These are phyloP conservation scores for Craterocephalus amniculus DNA, from an alignment of 2,797 vertebrate genomes.

Conservation along the genomic window DNA sequence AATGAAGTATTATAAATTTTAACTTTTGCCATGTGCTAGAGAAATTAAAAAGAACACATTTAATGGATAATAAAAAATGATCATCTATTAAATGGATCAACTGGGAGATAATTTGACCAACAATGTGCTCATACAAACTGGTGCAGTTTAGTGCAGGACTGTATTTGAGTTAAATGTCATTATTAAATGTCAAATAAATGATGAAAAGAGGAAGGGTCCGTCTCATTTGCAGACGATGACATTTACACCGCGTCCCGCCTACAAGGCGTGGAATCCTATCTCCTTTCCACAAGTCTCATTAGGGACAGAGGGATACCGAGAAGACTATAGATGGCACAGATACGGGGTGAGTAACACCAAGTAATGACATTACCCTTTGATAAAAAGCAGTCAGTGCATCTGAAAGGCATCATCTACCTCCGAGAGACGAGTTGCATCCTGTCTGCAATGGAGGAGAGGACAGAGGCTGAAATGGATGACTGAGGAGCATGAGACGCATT, in stretches of 20 bases:
- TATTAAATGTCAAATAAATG: neutral
- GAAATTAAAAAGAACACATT: neutral
- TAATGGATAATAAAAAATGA: neutral
- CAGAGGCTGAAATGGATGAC: conserved; percentile 34
- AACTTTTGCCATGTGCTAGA: too few relatives aligned
- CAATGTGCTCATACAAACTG: neutral
- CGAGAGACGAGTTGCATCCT: conserved; percentile 44
- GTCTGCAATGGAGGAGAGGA: conserved; percentile 71
- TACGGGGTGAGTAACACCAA: conserved; percentile 52
- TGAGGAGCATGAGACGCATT: conserved; percentile 47
- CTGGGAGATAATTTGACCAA: neutral
- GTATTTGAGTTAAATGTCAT: conserved; percentile 11
- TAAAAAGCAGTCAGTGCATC: neutral
- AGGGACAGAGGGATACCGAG: conserved; percentile 33
- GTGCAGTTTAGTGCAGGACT: neutral
- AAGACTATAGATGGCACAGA: conserved; percentile 66
- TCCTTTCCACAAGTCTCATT: conserved; percentile 58
- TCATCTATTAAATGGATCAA: neutral
- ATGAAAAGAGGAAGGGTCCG: conserved; percentile 23
- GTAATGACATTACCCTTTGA: conserved; percentile 11
- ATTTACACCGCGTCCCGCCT: conserved; percentile 72
- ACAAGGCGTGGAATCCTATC: conserved; percentile 77
- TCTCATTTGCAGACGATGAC: conserved; percentile 59
- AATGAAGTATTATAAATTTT: too few relatives aligned
- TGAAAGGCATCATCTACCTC: conserved; percentile 14